Percentiles rank a stretch among this genome's conserved stretches.
Conservation (phyloP, 2,797 vertebrate genomes). For the Acanthiza pusilla region DNA sequence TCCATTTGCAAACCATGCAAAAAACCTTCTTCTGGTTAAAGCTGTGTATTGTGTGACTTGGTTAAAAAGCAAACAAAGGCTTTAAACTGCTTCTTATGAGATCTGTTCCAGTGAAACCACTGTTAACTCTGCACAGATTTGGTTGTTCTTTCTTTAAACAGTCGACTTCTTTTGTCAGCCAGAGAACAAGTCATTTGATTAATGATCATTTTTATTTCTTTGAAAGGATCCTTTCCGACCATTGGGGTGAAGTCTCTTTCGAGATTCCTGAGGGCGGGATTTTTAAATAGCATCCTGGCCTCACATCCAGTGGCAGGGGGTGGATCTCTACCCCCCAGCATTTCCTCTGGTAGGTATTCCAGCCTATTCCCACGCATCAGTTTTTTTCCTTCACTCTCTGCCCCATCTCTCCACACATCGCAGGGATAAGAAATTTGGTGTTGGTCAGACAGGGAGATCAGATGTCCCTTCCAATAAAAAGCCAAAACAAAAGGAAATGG, state of each 20-base stretch:
- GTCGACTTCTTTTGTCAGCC: slow-evolving; percentile 37
- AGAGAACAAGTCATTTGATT: slow-evolving; percentile 50
- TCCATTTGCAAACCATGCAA: neutral
- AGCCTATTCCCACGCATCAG: neutral
- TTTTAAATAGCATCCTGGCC: slow-evolving; percentile 77
- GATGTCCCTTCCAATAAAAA: neutral
- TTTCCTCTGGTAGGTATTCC: slow-evolving; percentile 77
- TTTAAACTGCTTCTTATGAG: neutral
- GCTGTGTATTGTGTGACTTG: neutral
- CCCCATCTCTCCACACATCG: neutral
- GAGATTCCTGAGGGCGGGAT: slow-evolving; percentile 78
- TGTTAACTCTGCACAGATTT: neutral
- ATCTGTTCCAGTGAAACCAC: neutral
- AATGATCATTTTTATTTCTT: slow-evolving; percentile 74
- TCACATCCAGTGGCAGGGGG: slow-evolving; percentile 74
- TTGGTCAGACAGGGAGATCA: neutral
- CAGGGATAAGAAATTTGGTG: neutral
- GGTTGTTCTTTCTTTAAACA: slow-evolving; percentile 36
- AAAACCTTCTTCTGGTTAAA: neutral
- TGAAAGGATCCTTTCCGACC: slow-evolving; percentile 78
- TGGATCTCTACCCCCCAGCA: slow-evolving; percentile 77
- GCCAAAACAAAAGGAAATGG: neutral
- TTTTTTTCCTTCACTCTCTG: neutral
- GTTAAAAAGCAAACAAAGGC: neutral
- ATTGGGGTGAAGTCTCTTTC: slow-evolving; percentile 79